These are phyloP conservation scores for Abscondita cerata DNA, from an alignment of 2,888 invertebrate species.

Conservation along the genomic window DNA sequence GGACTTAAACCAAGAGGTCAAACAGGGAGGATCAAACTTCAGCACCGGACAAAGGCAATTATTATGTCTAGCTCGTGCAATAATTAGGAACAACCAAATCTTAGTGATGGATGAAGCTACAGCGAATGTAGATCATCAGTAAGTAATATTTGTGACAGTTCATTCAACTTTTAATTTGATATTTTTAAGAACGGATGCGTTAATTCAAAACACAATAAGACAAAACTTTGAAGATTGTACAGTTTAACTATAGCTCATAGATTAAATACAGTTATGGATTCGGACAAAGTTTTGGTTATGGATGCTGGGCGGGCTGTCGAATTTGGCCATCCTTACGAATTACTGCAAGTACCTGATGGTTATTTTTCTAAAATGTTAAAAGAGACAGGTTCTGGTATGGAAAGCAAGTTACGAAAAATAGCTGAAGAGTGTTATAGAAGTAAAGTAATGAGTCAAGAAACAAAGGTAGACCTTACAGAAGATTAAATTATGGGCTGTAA, in stretches of 20 bases:
- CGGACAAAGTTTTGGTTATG: slow-evolving; percentile 71
- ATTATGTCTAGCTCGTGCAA: slow-evolving; percentile 86
- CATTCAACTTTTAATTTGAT: too few relatives aligned
- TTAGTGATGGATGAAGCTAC: slow-evolving; percentile 91
- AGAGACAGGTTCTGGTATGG: slow-evolving; percentile 50
- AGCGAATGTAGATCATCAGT: slow-evolving; percentile 89
- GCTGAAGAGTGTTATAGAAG: slow-evolving; percentile 38
- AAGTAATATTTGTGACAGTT: too few relatives aligned
- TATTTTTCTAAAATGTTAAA: slow-evolving; percentile 50
- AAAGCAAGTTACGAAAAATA: slow-evolving; percentile 35
- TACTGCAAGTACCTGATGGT: slow-evolving; percentile 50
- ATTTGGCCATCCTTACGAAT: slow-evolving; percentile 61
- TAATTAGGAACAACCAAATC: slow-evolving; percentile 79
- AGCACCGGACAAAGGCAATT: slow-evolving; percentile 90
- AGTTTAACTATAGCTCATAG: slow-evolving; percentile 85
- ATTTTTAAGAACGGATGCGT: slow-evolving; percentile 74
- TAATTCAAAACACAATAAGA: slow-evolving; percentile 79
- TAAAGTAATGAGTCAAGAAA: neutral
- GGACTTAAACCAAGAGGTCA: slow-evolving; percentile 70
- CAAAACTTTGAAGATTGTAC: slow-evolving; percentile 77
- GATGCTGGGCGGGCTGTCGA: slow-evolving; percentile 62
- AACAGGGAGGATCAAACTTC: slow-evolving; percentile 82
- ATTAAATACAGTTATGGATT: slow-evolving; percentile 84
- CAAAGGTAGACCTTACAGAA: too few relatives aligned
- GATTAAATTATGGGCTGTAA: too few relatives aligned